Base-by-base conservation (phyloP, 2,113 vertebrate species). In the Dicerorhinus sumatrensis region DNA sequence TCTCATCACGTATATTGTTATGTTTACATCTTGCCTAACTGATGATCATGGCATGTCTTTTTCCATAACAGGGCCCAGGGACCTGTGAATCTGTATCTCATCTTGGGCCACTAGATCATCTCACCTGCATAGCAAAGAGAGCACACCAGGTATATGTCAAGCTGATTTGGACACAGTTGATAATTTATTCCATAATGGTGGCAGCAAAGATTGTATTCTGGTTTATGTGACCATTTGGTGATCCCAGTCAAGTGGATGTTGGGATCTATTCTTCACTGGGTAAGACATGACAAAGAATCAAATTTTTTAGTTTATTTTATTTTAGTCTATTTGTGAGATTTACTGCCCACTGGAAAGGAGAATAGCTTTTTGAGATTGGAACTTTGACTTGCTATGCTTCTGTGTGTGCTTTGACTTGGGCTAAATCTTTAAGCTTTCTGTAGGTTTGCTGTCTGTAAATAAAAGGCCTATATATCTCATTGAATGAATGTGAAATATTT, bases 101-200 rank as follows among this genome's bases (percentile, higher is more conserved):
- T 31, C 2, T 76, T 76, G 23, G 51, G 46, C 5, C 1, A 21
- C 2, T 10, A 89, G 36, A 12, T 21, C 72, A 25, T 81, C 25
- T 89, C 20, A 21, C 4, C 13, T 70, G 18, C 31, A 63, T 6
- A 21, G 5, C 29, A 27, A 76, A 83, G 14, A 65, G 18, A 27
- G 2, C 18, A 54, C 16, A 2, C 5, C 6, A 39, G 0, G 1
- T 46, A 4, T 10, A 48, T 18, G 36, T 73, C 20, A 58, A 60
- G 6, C 62, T 56, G 16, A n/a, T 60, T 58, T 85, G 27, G 23
- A 36, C 36, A 27, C 9, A 58, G 4, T 13, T 85, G 65, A 4
- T 29, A 39, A 42, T 73, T 36, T 33, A 42, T 58, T 70, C 8
- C 16, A 42, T n/a, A 23, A 58, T n/a, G 29, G 4, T 25, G 39